phyloP scores from a whole-genome alignment of 2,113 vertebrate species.

The Neomonachus schauinslandi region DNA sequence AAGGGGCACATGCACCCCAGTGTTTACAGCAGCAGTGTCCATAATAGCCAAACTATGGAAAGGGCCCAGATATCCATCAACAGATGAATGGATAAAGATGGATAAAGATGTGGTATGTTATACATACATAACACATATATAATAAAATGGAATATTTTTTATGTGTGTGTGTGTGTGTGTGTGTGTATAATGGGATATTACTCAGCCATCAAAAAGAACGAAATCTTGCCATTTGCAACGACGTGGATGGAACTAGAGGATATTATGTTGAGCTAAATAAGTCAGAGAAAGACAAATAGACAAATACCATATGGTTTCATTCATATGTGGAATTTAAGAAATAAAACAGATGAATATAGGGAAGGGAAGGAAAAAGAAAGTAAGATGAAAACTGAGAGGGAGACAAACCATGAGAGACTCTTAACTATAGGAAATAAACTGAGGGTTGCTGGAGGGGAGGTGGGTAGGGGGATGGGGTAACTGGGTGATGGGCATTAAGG shows the following conservation, averaged over 20 bases:
- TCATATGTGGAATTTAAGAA: background rate
- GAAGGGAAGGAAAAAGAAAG: background rate
- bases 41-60: background rate
- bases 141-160: no score
- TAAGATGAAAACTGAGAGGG: background rate
- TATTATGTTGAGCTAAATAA: background rate
- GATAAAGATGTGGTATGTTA: background rate
- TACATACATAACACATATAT: no score
- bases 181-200: background rate
- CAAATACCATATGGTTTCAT: background rate
- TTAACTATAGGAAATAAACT: background rate
- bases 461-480: background rate
- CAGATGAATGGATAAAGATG: background rate
- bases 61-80: background rate
- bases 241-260: background rate
- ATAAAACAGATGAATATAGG: background rate
- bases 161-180: no score
- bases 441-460: background rate
- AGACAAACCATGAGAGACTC: background rate
- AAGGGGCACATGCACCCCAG: background rate
- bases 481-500: background rate
- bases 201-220: background rate
- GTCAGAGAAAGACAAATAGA: background rate
- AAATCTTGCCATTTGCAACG: background rate
- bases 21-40: background rate